Evolutionary conservation across 2,888 invertebrate genomes (phyloP).

Genomic region (Athetis lepigone): DNA sequence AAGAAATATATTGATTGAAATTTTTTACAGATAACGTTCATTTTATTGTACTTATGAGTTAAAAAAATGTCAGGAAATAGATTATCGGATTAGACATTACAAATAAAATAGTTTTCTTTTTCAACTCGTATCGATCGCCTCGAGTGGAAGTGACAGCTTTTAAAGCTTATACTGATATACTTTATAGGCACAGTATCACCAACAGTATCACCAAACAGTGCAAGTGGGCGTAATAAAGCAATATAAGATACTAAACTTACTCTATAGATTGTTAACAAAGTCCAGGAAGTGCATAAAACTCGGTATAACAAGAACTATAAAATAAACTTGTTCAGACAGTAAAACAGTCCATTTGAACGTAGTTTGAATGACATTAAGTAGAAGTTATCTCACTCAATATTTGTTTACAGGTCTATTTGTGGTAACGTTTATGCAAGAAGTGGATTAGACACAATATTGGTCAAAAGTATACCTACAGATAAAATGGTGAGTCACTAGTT

Average conservation of each 20-base stretch:
- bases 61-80: too few species aligned
- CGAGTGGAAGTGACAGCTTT: too few species aligned
- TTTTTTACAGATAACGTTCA: too few species aligned
- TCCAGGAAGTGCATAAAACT: constrained; percentile 30
- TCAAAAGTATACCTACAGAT: neutral
- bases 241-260: neutral
- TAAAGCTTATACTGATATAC: too few species aligned
- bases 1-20: too few species aligned
- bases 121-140: too few species aligned
- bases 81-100: too few species aligned
- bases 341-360: constrained; percentile 10
- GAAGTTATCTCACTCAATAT: constrained; percentile 4
- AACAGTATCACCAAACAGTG: too few species aligned
- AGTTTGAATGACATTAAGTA: constrained; percentile 7
- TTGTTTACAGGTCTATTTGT: neutral
- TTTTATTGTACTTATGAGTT: too few species aligned
- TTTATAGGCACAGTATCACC: too few species aligned
- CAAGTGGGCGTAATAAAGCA: neutral
- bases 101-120: too few species aligned
- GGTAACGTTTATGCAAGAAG: neutral
- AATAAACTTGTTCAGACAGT: constrained; percentile 22
- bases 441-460: neutral
- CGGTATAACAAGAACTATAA: constrained; percentile 1
- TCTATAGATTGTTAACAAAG: constrained; percentile 8
- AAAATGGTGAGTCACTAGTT: neutral